Evolutionary conservation across 2,113 vertebrate species (phyloP).

Genomic region (Jaculus jaculus): DNA sequence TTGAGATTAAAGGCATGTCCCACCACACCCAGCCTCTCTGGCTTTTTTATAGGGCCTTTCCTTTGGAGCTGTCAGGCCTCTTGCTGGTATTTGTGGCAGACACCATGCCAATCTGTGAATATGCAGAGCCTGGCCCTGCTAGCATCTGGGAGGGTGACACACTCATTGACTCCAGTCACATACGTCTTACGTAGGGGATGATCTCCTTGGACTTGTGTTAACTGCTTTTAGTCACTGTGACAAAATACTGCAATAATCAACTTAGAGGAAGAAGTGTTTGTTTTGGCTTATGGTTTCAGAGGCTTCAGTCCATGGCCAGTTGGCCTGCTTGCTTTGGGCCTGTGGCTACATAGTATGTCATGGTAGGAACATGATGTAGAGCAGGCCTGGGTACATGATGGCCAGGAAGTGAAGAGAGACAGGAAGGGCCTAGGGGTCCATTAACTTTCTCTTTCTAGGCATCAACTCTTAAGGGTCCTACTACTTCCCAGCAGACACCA

Average conservation of each 20-base stretch:
- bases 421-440: background rate
- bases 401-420: background rate
- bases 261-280: background rate
- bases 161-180: conserved; percentile 55
- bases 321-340: background rate
- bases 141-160: conserved; percentile 47
- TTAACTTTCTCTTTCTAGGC: background rate
- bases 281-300: background rate
- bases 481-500: conserved; percentile 55
- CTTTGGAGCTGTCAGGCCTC: no score
- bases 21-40: no score
- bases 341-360: background rate
- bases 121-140: background rate
- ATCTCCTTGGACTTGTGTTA: background rate
- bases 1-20: no score
- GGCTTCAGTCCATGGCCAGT: background rate
- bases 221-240: background rate
- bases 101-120: no score
- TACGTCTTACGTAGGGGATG: conserved; percentile 77
- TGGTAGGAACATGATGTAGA: background rate
- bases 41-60: no score
- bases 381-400: no score
- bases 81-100: no score
- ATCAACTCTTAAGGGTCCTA: background rate
- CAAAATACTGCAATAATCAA: background rate